Percentiles rank a stretch among this genome's conserved stretches.
phyloP scores from a whole-genome alignment of 1,140 invertebrate species.

The Phocides pigmalion region DNA sequence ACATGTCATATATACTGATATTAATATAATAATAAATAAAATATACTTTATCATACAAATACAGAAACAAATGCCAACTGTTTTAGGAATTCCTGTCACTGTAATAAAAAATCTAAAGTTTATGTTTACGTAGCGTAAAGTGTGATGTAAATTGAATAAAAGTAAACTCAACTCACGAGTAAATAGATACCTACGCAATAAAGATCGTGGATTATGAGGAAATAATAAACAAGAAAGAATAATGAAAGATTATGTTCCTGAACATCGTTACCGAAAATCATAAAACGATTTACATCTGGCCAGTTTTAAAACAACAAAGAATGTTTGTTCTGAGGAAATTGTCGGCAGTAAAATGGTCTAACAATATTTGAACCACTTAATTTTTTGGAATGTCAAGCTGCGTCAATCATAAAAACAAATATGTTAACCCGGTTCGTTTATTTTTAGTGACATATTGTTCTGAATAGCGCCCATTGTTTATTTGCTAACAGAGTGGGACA shows the following conservation, averaged over 20 bases:
- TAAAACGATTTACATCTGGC: slow-evolving; percentile 18
- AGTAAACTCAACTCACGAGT: too few relatives aligned
- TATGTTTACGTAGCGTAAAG: too few relatives aligned
- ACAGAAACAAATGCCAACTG: too few relatives aligned
- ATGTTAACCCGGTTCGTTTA: slow-evolving; percentile 53
- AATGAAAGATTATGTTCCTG: neutral
- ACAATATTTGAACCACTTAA: slow-evolving; percentile 43
- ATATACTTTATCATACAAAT: too few relatives aligned
- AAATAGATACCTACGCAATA: too few relatives aligned
- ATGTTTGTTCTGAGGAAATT: slow-evolving; percentile 24
- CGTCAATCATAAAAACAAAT: slow-evolving; percentile 51
- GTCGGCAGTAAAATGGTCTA: slow-evolving; percentile 36
- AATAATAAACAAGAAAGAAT: too few relatives aligned
- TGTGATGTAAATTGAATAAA: too few relatives aligned
- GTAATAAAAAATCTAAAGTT: too few relatives aligned
- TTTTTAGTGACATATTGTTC: slow-evolving; percentile 68
- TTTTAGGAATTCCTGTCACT: too few relatives aligned
- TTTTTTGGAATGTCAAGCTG: slow-evolving; percentile 42
- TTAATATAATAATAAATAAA: too few relatives aligned
- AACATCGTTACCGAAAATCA: slow-evolving; percentile 7
- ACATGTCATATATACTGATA: too few relatives aligned
- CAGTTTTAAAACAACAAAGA: slow-evolving; percentile 27
- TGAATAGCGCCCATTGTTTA: slow-evolving; percentile 61
- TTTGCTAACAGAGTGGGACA: slow-evolving; percentile 2
- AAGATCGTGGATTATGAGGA: too few relatives aligned